phyloP scores from a whole-genome alignment of 2,797 vertebrate genomes.

The Tamandua tetradactyla region DNA sequence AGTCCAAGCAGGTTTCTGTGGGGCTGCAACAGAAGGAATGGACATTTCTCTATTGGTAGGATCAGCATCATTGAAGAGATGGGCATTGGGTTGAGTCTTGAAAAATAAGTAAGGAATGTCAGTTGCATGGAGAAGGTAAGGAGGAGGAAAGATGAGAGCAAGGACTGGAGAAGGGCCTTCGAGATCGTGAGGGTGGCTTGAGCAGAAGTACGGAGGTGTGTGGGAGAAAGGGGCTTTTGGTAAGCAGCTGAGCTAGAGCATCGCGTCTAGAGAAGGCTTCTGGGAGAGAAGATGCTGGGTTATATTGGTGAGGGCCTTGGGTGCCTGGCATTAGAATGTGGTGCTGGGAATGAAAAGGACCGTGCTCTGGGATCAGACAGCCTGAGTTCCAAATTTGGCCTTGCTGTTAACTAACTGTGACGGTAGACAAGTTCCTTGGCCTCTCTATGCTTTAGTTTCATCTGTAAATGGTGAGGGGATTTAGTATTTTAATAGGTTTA shows the following conservation, averaged over 20 bases:
- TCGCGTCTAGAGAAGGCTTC: too few relatives aligned
- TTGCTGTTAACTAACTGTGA: not conserved
- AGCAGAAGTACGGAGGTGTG: not conserved
- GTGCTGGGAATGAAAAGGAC: not conserved
- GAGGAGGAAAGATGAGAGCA: not conserved
- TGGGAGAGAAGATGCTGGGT: not conserved
- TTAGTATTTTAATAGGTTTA: too few relatives aligned
- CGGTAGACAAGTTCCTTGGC: not conserved
- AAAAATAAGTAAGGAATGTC: not conserved
- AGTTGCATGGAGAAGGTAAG: not conserved
- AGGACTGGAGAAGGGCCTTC: not conserved
- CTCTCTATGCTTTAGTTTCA: not conserved
- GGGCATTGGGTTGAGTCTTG: not conserved
- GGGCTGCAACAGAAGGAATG: not conserved
- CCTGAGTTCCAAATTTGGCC: not conserved
- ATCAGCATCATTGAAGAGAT: not conserved
- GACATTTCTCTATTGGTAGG: not conserved
- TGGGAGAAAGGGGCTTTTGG: not conserved
- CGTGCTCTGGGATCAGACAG: not conserved
- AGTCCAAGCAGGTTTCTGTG: not conserved
- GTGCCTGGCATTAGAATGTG: not conserved
- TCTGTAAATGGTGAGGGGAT: not conserved
- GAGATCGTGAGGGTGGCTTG: not conserved
- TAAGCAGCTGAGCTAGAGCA: not conserved
- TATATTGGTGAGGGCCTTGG: not conserved